These are phyloP conservation scores for Ochlodes sylvanus DNA, from an alignment of 2,888 invertebrate species.

Conservation along the genomic window DNA sequence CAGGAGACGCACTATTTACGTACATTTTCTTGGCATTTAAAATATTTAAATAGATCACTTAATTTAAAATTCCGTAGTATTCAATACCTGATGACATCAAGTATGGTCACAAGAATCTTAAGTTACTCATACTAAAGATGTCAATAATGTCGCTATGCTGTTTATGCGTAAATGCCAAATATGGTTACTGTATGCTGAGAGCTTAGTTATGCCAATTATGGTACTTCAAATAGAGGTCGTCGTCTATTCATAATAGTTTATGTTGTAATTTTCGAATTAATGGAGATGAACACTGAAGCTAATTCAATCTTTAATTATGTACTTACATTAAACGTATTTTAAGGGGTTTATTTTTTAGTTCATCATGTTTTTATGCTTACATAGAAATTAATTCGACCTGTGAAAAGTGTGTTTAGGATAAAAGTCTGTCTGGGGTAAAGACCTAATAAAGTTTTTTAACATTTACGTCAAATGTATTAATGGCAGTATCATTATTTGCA, in stretches of 20 bases:
- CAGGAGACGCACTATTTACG: not conserved
- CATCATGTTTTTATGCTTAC: no score
- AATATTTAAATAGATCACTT: not conserved
- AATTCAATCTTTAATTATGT: no score
- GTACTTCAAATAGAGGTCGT: conserved; percentile 1
- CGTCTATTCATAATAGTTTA: not conserved
- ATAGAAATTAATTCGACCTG: no score
- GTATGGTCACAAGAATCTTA: conserved; percentile 40
- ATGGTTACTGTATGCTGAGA: conserved; percentile 17
- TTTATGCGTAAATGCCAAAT: conserved; percentile 58
- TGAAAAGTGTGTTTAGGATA: no score
- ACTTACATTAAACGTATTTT: no score
- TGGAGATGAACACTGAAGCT: no score
- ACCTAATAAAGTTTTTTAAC: conserved; percentile 10
- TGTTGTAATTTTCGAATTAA: no score
- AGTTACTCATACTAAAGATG: conserved; percentile 65
- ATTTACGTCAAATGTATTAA: conserved; percentile 41
- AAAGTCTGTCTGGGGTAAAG: not conserved
- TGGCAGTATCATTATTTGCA: conserved; percentile 68
- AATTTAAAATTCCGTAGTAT: no score
- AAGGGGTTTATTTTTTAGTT: no score
- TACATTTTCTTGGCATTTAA: not conserved
- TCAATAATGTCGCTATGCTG: conserved; percentile 65
- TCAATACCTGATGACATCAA: no score
- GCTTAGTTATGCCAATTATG: conserved; percentile 24